These are phyloP conservation scores for Caenorhabditis remanei DNA, from an alignment of 1,140 invertebrate species.

Conservation along the genomic window DNA sequence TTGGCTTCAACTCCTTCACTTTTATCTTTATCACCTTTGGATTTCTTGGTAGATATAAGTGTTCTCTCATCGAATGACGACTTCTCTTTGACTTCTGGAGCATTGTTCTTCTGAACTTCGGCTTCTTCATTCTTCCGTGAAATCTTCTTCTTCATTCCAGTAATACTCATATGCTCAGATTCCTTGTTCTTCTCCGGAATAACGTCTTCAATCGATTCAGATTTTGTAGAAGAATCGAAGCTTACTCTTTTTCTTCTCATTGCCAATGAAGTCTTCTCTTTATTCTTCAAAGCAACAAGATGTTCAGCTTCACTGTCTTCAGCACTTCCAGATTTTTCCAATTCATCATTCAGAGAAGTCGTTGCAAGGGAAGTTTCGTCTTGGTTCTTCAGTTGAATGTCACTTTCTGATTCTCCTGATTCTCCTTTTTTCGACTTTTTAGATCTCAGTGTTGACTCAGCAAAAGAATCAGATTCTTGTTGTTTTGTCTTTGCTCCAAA, in stretches of 20 bases:
- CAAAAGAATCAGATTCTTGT: not conserved
- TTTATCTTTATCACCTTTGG: not conserved
- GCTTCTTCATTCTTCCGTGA: not conserved
- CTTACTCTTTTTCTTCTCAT: slow-evolving; percentile 31
- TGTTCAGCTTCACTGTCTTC: slow-evolving; percentile 40
- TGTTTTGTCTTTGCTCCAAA: not conserved
- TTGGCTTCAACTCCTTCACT: not conserved
- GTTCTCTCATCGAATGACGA: slow-evolving; percentile 31
- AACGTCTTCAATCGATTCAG: slow-evolving; percentile 34
- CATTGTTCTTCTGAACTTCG: slow-evolving; percentile 13
- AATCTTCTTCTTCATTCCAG: slow-evolving; percentile 14
- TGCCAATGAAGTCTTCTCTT: slow-evolving; percentile 14
- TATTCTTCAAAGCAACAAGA: slow-evolving; percentile 29
- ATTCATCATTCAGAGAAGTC: not conserved
- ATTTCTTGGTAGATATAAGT: not conserved
- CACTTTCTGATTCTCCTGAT: not conserved
- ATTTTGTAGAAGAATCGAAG: slow-evolving; percentile 42
- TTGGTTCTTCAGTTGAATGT: not conserved
- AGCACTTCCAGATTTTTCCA: not conserved
- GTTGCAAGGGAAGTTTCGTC: not conserved
- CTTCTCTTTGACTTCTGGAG: slow-evolving; percentile 31
- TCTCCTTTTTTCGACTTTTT: slow-evolving; percentile 1
- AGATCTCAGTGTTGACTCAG: not conserved
- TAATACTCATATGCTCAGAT: slow-evolving; percentile 5
- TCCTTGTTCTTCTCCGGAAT: slow-evolving; percentile 10